Base-by-base conservation (phyloP, 2,888 invertebrate genomes). In the Caenorhabditis sinica region DNA sequence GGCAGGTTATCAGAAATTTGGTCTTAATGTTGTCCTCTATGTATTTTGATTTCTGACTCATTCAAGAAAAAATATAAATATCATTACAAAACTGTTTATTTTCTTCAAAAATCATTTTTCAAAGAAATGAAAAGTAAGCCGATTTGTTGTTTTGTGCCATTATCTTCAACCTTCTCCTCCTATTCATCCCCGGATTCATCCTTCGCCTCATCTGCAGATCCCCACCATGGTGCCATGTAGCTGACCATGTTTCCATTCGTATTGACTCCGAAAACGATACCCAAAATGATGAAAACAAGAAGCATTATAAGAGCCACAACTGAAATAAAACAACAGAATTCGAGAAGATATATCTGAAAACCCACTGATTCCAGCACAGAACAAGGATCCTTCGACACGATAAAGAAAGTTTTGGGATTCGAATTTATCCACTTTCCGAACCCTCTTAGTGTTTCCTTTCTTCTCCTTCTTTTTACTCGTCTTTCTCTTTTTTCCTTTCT, bases 381-480 rank as follows among this genome's bases (percentile, higher is more conserved):
- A 87, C 40, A 87, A 45, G 53, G 82, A 30, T 63, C 87, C 87
- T 73, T 87, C 87, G 33, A 87, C 77, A 45, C 87, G 84, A 53
- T 84, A 76, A 25, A 87, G 66, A 49, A 86, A 87, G 83, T 87
- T 87, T 33, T 86, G 79, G 60, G 87, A 81, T 45, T 87, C 87
- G 74, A 40, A 86, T 17, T 63, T 66, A 65, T 87, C 87, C 20
- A 51, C 63, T 53, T 77, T 75, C 11, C 83, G 56, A 17, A 83
- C 83, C 60, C 72, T 79, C 73, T 87, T 87, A 6, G 58, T 80
- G 58, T 86, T 85, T 49, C 43, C 69, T 33, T 85, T 83, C 74
- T 81, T 74, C 51, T 66, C 63, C 63, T 81, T 81, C 51, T 75
- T 81, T 28, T 73, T 72, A 11, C 61, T 58, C 23, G 71, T 83